Conservation (phyloP, 2,113 vertebrate species). For the Actenoides lindsayi region DNA sequence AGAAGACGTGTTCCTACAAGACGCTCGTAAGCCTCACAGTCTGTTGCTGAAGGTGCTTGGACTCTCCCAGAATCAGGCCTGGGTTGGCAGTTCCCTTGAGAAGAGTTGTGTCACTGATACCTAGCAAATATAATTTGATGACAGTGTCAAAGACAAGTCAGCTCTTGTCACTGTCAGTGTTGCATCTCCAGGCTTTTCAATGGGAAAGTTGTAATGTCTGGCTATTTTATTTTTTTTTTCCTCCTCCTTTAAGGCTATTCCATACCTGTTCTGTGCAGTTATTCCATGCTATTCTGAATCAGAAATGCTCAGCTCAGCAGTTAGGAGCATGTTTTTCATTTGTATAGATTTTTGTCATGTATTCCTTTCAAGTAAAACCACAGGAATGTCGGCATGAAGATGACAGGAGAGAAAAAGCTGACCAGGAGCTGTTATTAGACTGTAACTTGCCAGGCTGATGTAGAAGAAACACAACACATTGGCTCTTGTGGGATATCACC, state of each 20-base stretch:
- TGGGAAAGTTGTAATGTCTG: not conserved
- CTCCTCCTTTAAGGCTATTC: not conserved
- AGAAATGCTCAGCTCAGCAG: not conserved
- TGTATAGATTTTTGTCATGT: not conserved
- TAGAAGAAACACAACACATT: not conserved
- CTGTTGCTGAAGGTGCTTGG: not conserved
- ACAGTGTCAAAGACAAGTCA: not conserved
- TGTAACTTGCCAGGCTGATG: not conserved
- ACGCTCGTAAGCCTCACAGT: not conserved
- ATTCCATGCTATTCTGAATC: not conserved
- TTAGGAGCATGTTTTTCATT: not conserved
- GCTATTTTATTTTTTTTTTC: not conserved
- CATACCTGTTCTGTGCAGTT: not conserved
- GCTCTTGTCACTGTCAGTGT: not conserved
- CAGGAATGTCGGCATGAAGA: not conserved
- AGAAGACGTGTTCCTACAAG: not conserved
- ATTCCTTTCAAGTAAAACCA: slow-evolving; percentile 25
- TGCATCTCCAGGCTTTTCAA: not conserved
- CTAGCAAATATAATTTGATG: not conserved
- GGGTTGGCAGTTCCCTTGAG: not conserved
- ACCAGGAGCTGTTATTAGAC: slow-evolving; percentile 6
- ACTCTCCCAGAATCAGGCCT: not conserved
- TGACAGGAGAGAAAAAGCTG: not conserved
- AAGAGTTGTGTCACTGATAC: not conserved
- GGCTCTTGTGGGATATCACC: not conserved